Percentiles rank a stretch among this genome's conserved stretches.
Evolutionary conservation across 1,140 invertebrate species (phyloP).

Genomic region (Lepidotrigona ventralis): DNA sequence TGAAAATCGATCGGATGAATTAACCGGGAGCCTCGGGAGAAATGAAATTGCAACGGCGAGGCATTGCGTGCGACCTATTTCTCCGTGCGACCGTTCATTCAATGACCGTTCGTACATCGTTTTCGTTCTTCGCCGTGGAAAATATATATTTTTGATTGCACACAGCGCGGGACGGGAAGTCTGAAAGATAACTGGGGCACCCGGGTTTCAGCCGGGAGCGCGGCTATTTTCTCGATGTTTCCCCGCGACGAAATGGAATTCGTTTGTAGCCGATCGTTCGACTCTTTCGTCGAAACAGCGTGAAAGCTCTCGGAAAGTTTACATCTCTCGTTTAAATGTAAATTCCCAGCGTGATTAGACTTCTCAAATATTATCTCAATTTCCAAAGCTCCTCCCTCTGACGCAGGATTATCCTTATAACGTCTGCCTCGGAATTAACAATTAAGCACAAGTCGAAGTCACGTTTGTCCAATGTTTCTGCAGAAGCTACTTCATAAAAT

Average conservation of each 20-base stretch:
- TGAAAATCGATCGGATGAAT: conserved; percentile 40
- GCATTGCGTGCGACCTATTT: conserved; percentile 26
- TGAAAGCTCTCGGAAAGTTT: conserved; percentile 11
- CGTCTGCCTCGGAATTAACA: background rate
- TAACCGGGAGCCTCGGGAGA: conserved; percentile 25
- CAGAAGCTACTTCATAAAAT: too few species aligned
- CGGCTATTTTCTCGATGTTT: background rate
- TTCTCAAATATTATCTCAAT: background rate
- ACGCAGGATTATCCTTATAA: background rate
- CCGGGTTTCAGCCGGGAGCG: background rate
- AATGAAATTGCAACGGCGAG: conserved; percentile 38
- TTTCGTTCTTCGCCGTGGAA: background rate
- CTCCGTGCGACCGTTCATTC: background rate
- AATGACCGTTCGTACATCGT: background rate
- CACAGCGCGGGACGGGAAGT: background rate
- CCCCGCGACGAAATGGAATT: background rate
- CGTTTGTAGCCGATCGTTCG: background rate
- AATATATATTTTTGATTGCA: conserved; percentile 24
- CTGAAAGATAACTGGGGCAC: conserved; percentile 10
- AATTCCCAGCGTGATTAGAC: conserved; percentile 4
- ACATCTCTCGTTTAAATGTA: conserved; percentile 16
- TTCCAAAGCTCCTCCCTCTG: background rate
- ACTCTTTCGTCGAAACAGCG: background rate
- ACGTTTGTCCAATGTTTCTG: background rate
- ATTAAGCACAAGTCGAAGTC: background rate